Conservation (phyloP, 1,140 invertebrate genomes). For the Procambarus clarkii region DNA sequence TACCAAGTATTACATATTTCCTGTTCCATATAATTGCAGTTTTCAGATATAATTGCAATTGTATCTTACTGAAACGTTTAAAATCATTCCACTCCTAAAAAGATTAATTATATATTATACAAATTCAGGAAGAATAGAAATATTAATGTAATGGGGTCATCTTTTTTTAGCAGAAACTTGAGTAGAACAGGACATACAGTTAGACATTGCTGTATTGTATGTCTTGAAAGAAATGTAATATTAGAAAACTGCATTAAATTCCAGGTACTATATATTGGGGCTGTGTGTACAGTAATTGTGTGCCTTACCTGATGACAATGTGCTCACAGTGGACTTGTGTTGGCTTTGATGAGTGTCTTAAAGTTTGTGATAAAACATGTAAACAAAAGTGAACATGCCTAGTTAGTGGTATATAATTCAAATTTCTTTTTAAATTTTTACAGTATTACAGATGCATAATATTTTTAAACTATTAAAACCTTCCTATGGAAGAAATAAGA, state of each 20-base stretch:
- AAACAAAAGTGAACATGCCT: not conserved
- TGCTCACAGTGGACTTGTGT: constrained; percentile 23
- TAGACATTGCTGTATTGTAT: not conserved
- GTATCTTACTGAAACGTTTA: not conserved
- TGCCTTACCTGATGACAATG: constrained; percentile 37
- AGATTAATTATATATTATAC: not conserved
- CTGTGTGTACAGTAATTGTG: constrained; percentile 13
- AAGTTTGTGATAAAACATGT: not conserved
- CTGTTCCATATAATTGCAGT: not conserved
- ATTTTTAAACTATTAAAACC: no score
- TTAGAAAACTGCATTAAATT: not conserved
- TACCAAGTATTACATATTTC: not conserved
- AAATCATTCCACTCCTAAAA: not conserved
- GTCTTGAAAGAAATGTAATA: not conserved
- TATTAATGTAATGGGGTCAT: not conserved
- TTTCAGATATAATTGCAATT: not conserved
- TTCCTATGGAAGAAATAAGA: no score
- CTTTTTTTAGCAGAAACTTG: not conserved
- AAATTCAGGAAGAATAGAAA: not conserved
- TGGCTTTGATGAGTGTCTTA: constrained; percentile 31
- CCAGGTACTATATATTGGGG: not conserved
- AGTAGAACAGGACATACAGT: not conserved
- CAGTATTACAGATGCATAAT: no score
- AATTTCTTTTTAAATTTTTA: no score
- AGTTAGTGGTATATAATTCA: not conserved